Evolutionary conservation across 35 echinoderm and acorn worm species (phyloP).

Genomic region (Nesometra sesokonis): DNA sequence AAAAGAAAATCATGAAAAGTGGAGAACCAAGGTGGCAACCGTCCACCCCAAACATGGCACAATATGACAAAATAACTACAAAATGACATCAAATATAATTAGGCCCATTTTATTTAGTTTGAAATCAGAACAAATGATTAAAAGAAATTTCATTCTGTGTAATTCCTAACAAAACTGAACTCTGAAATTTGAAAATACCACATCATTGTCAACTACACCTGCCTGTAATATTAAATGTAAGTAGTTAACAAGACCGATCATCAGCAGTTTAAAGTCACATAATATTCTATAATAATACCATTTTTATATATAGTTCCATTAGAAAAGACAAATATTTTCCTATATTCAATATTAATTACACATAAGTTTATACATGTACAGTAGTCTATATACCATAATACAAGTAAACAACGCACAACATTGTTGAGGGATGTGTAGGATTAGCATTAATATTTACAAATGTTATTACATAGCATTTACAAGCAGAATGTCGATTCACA

Average conservation of each 20-base stretch:
- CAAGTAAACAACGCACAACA: neutral
- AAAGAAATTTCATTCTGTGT: neutral
- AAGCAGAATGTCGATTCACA: too few species aligned
- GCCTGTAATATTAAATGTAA: neutral
- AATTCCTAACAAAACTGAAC: neutral
- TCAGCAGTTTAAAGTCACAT: neutral
- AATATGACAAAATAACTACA: too few species aligned
- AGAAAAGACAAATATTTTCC: neutral
- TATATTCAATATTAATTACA: neutral
- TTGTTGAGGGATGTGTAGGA: neutral
- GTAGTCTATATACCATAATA: neutral
- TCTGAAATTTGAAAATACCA: too few species aligned
- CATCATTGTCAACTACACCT: neutral
- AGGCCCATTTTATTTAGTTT: neutral
- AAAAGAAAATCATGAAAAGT: too few species aligned
- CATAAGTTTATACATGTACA: neutral
- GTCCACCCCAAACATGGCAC: too few species aligned
- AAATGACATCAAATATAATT: neutral
- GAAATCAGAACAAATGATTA: neutral
- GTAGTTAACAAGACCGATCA: neutral
- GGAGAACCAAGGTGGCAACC: too few species aligned
- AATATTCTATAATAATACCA: neutral
- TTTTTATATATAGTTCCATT: neutral
- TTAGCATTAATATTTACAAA: neutral
- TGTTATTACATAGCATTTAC: neutral